Base-by-base conservation (phyloP, 1,140 invertebrate genomes). In the Cyclina sinensis region DNA sequence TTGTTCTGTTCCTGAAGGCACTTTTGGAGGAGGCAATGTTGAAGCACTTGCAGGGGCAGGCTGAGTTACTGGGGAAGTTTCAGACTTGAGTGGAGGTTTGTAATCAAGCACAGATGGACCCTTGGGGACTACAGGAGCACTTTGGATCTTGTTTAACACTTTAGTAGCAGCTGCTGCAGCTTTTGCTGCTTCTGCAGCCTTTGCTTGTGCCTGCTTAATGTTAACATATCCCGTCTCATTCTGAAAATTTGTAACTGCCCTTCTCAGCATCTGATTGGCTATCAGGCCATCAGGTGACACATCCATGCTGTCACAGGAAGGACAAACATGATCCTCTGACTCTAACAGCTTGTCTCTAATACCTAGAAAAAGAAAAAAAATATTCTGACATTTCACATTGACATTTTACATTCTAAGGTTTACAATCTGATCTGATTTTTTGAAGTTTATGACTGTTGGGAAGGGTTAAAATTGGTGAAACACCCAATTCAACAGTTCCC, bases 251-350 rank as follows among this genome's bases (percentile, higher is more conserved):
- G 97, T 97, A 0, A 99, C 98, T 16, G 98, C 97, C 92, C 97
- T 98, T 39, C 99, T 96, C 68, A 99, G 95, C 96, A 98, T 99
- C 78, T 98, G 96, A 95, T 99, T 99, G 0, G 99, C 98, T 90
- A 99, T 99, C 18, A 99, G 96, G 2, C 98, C 98, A 81, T 98
- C 98, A 0, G 99, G 98, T 0, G 98, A 98, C 73, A 99, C 97
- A 93, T 98, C 98, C 92, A 98, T 98, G 94, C 99, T 98, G 54
- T 98, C 97, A 95, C 99, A 99, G 93, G 98, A 97, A 14, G 99
- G 99, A 96, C 99, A 99, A 93, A 98, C 97, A 91, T 99, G 98
- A 85, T 99, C 98, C 92, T 99, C 98, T 0, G 98, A 98, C 93
- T 99, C 99, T 57, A 99, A 94, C n/a, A 99, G 95, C 80, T 97